Base-by-base conservation (phyloP, 2,888 invertebrate species). In the Mythimna lalbum region DNA sequence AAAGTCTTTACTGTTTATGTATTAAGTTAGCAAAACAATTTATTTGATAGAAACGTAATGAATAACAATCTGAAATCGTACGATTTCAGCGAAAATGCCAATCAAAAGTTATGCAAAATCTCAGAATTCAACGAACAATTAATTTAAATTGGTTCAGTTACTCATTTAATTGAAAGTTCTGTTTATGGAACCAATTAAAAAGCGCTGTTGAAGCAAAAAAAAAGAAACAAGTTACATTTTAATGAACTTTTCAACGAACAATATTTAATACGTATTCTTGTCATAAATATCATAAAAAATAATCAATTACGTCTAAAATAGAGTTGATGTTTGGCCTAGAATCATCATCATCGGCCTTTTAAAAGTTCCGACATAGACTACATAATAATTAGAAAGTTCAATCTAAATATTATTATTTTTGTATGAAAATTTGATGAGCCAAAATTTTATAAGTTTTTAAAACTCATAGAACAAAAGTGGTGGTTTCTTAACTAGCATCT, bases 241-340 rank as follows among this genome's bases (percentile, higher is more conserved):
- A 67, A 72, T 57, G n/a, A 63, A 64, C 53, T 74, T 80, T 39
- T 53, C 36, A 57, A 21, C 56, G 52, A 76, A 33, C 21, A 27
- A 61, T 33, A 36, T 17, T 1, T 12, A 19, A 17, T 47, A 47
- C 10, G 49, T 39, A 21, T 64, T 53, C 3, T 43, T 33, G 60
- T 57, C 76, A 53, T 36, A 1, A 62, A 55, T 23, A 12, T 33
- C 43, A 64, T 71, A 55, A 19, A 64, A 65, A 59, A 55, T 33
- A 39, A 31, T 19, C 36, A 39, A 23, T 59, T 52, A 63, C 39
- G 10, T 52, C 21, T 10, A 31, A 52, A 63, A 55, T 14, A 14
- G 14, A 39, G 39, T 39, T 17, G 12, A 14, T 12, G 1, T 43
- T n/a, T 17, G 43, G 6, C 5, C 12, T 5, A 17, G 43, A 17